These are phyloP conservation scores for Onychomys leucogaster DNA, from an alignment of 2,797 vertebrate genomes.

Conservation along the genomic window DNA sequence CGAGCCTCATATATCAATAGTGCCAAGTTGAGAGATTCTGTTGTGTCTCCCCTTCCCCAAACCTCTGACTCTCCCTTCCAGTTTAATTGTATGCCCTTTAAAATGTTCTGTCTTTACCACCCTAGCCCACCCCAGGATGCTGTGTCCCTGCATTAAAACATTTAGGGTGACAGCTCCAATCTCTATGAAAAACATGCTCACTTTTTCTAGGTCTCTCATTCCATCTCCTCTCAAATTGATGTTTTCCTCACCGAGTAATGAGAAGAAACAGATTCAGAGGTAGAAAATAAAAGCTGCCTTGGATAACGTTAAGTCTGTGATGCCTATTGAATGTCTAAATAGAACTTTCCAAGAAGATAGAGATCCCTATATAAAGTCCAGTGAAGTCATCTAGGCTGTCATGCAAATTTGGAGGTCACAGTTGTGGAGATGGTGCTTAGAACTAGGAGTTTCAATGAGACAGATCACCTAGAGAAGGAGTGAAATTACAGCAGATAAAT, in stretches of 20 bases:
- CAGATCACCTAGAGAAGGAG: not conserved
- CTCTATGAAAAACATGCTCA: not conserved
- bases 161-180: not conserved
- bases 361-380: not conserved
- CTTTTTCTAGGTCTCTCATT: not conserved
- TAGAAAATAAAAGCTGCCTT: slow-evolving; percentile 15
- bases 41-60: not conserved
- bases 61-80: not conserved
- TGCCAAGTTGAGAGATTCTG: not conserved
- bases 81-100: not conserved
- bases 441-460: not conserved
- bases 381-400: not conserved
- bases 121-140: not conserved
- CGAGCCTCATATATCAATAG: not conserved
- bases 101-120: not conserved
- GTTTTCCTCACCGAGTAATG: not conserved
- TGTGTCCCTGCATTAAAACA: not conserved
- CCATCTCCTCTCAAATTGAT: not conserved
- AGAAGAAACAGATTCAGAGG: not conserved
- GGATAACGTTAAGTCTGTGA: not conserved
- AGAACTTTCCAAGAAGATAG: not conserved
- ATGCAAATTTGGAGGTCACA: slow-evolving; percentile 6
- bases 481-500: slow-evolving; percentile 18
- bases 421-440: not conserved
- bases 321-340: slow-evolving; percentile 1